Evolutionary conservation across 2,797 vertebrate genomes (phyloP), one percentile per base, ranked within the genome.

Genomic region (Myotis daubentonii): DNA sequence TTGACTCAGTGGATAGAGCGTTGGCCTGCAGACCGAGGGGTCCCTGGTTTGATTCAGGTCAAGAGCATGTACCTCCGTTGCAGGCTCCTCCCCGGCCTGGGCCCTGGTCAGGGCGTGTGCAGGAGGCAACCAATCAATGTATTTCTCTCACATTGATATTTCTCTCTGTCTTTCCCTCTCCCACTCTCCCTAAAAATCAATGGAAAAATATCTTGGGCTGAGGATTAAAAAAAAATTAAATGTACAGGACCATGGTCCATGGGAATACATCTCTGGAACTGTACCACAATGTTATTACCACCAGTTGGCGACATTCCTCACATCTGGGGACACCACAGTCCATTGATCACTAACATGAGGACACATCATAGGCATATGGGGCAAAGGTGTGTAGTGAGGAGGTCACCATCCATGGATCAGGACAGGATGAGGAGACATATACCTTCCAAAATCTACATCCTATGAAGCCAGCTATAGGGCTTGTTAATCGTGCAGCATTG

Each of bases 401-500:
- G 85, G 38, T 88, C 79, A 95, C 95, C 84, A 94, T 80, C 90
- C 70, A 70, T 78, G 92, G 95, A 85, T 96, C 96, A 94, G 95
- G 95, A 22, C 72, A 95, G 93, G 75, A 97, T 65, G 93, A 85
- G 97, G 96, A 91, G 41, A 66, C 92, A 75, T 11, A 49, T 7
- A 80, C 28, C 5, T 97, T 95, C 79, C 95, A 95, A 74, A 97
- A 86, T 0, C 28, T 90, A 51, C 95, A 96, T 83, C 95, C 80
- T 87, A 91, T 92, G 86, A 93, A 97, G 76, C 82, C 86, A 96
- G 62, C 30, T 91, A 53, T 86, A 94, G 72, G 76, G 49, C 87
- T 57, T 86, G 79, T 94, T 96, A 94, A 96, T 96, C 96, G 51
- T 94, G 66, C 28, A 25, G 96, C 92, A 92, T 90, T 92, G 81